phyloP scores from a whole-genome alignment of 2,888 invertebrate genomes.

The Eupithecia insigniata region DNA sequence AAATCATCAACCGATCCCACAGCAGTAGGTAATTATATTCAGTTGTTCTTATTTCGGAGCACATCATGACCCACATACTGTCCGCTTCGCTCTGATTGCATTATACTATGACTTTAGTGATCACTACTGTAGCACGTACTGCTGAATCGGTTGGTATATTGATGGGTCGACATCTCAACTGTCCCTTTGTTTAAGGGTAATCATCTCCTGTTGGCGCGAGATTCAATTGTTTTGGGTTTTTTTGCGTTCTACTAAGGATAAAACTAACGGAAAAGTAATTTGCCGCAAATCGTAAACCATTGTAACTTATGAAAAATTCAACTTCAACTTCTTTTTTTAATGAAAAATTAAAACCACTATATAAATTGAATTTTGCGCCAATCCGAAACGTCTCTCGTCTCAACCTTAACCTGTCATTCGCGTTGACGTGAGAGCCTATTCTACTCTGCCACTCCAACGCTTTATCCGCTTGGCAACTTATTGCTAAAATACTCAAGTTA shows the following conservation, averaged over 20 bases:
- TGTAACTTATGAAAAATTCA: too few species aligned
- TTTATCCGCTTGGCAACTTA: neutral
- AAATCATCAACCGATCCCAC: constrained; percentile 26
- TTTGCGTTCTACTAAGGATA: too few species aligned
- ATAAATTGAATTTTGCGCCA: too few species aligned
- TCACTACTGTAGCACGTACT: constrained; percentile 30
- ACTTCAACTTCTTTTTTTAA: too few species aligned
- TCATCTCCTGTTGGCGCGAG: neutral
- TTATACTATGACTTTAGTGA: constrained; percentile 33
- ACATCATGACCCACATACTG: constrained; percentile 52
- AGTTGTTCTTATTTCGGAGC: constrained; percentile 44
- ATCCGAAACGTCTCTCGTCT: too few species aligned
- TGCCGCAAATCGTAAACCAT: too few species aligned
- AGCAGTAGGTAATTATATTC: constrained; percentile 30
- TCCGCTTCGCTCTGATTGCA: constrained; percentile 47
- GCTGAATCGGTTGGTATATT: constrained; percentile 5
- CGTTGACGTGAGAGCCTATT: too few species aligned
- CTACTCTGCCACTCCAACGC: neutral
- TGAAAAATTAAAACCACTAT: too few species aligned
- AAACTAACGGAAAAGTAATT: too few species aligned
- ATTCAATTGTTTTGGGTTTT: too few species aligned
- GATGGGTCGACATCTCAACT: neutral
- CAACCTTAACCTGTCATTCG: too few species aligned
- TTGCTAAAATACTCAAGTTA: neutral
- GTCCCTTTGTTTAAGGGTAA: constrained; percentile 1